Percentiles rank a stretch among this genome's conserved stretches.
Evolutionary conservation across 2,113 vertebrate genomes (phyloP).

Genomic region (Mormoops blainvillei): DNA sequence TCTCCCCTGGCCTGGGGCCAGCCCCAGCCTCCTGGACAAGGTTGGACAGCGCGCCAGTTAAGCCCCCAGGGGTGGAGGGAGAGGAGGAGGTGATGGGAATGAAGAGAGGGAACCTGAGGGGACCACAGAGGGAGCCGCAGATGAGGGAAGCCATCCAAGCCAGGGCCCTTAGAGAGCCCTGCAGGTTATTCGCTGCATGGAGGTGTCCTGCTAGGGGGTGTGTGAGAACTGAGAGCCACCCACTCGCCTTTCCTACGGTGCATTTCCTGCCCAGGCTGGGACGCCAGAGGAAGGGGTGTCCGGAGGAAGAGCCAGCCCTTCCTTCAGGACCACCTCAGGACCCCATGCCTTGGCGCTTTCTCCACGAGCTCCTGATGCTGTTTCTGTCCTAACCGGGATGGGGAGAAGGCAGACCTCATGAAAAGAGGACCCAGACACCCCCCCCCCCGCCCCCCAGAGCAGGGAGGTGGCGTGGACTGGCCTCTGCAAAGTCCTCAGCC

Average conservation of each 20-base stretch:
- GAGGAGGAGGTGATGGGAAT: not conserved
- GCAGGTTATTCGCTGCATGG: not conserved
- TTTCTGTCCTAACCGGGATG: not conserved
- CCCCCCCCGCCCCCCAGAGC: not conserved
- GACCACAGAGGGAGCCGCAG: not conserved
- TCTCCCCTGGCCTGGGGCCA: not conserved
- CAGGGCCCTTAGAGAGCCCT: no score
- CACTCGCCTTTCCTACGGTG: rapidly evolving
- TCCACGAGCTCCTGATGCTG: not conserved
- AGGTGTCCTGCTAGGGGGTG: not conserved
- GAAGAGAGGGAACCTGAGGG: not conserved
- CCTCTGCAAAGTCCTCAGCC: not conserved
- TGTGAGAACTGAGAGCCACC: not conserved
- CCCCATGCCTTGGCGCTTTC: not conserved
- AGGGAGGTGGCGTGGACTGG: not conserved
- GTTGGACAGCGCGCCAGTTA: not conserved
- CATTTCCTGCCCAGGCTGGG: not conserved
- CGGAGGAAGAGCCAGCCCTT: not conserved
- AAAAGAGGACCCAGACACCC: not conserved
- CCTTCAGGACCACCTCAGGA: not conserved
- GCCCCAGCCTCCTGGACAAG: not conserved
- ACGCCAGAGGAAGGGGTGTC: not conserved
- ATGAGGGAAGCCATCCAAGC: not conserved
- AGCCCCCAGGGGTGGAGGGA: not conserved
- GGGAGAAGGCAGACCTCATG: not conserved